Conservation (phyloP, 2,113 vertebrate genomes). For the Tenebrosternarchus preto region DNA sequence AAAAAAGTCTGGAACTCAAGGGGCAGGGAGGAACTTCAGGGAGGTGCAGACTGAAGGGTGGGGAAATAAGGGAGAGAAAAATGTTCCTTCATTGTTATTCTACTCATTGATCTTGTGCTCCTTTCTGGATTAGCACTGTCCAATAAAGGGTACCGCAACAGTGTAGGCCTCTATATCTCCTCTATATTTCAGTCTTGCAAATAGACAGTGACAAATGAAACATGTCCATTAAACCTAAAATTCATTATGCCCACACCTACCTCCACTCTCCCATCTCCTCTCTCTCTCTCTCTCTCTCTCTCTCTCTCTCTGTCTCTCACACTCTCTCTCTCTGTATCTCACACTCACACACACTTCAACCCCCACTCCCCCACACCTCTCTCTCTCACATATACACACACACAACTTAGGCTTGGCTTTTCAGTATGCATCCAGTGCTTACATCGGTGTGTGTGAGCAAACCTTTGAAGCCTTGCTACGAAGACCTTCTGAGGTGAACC, state of each 20-base stretch:
- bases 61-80: not conserved
- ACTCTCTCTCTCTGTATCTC: too few species aligned
- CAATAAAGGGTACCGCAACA: not conserved
- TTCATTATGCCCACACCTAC: not conserved
- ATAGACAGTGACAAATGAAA: not conserved
- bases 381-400: too few species aligned
- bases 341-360: too few species aligned
- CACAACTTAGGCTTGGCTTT: not conserved
- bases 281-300: too few species aligned
- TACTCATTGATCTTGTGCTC: not conserved
- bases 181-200: not conserved
- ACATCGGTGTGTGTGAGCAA: not conserved
- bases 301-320: too few species aligned
- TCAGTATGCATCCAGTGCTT: conserved; percentile 2
- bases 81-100: not conserved
- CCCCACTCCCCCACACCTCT: too few species aligned
- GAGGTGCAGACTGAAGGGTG: too few species aligned
- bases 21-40: not conserved
- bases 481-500: conserved; percentile 29
- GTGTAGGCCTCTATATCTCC: not conserved
- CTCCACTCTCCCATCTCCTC: too few species aligned
- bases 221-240: not conserved
- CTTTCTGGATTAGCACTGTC: not conserved
- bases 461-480: not conserved
- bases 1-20: not conserved